A percentile compares a stretch with the other conserved stretches of the same genome.
phyloP scores from a whole-genome alignment of 1,140 invertebrate species.

The Halesus radiatus region DNA sequence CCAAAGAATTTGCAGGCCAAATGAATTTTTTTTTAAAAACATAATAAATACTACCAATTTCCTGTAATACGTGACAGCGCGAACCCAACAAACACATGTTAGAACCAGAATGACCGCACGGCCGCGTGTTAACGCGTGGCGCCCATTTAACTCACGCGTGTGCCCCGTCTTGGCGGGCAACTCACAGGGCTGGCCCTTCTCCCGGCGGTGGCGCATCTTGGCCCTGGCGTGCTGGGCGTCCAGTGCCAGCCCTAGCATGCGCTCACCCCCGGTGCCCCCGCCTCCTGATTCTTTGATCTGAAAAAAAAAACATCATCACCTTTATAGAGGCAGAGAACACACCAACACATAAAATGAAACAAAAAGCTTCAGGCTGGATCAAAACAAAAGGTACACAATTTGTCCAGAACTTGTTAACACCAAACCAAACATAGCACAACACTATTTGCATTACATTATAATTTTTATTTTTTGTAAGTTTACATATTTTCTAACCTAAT shows the following conservation, averaged over 20 bases:
- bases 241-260: conserved; percentile 70
- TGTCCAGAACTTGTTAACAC: neutral
- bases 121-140: neutral
- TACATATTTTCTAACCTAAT: too few relatives aligned
- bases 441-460: neutral
- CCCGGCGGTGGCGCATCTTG: conserved; percentile 74
- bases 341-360: too few relatives aligned
- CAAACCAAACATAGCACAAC: neutral
- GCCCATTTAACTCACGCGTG: conserved; percentile 28
- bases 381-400: neutral
- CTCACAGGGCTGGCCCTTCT: conserved; percentile 77
- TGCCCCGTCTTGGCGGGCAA: conserved; percentile 35
- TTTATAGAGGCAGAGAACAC: too few relatives aligned
- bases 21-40: neutral
- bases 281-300: conserved; percentile 52
- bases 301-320: neutral
- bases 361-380: neutral
- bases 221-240: conserved; percentile 75
- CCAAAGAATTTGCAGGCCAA: too few relatives aligned
- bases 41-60: too few relatives aligned
- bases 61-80: neutral
- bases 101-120: conserved; percentile 17
- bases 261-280: conserved; percentile 43
- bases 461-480: neutral
- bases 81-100: neutral